These are phyloP conservation scores for Lasius fuliginosus DNA, from an alignment of 2,888 invertebrate genomes.

Conservation along the genomic window DNA sequence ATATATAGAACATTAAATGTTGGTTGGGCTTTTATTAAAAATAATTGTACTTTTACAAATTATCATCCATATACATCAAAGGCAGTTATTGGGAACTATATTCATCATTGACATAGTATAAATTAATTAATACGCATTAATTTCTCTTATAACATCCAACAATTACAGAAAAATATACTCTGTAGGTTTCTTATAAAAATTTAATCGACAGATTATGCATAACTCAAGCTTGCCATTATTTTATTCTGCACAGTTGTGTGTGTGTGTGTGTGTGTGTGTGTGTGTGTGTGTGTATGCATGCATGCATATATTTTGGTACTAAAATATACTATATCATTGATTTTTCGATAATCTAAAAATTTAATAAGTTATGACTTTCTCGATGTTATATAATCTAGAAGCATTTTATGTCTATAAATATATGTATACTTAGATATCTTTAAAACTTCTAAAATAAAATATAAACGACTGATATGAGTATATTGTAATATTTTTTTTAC, in stretches of 20 bases:
- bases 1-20: slow-evolving; percentile 20
- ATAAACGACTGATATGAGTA: neutral
- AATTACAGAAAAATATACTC: slow-evolving; percentile 4
- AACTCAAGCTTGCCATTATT: neutral
- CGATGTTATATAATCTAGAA: neutral
- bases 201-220: slow-evolving; percentile 19
- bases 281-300: neutral
- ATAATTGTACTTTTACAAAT: slow-evolving; percentile 16
- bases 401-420: slow-evolving; percentile 2
- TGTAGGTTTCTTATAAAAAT: slow-evolving; percentile 18
- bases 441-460: neutral
- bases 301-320: neutral
- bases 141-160: slow-evolving; percentile 18
- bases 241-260: neutral
- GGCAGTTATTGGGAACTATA: slow-evolving; percentile 24
- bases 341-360: slow-evolving; percentile 11
- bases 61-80: neutral
- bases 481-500: neutral
- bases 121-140: slow-evolving; percentile 19
- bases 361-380: neutral
- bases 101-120: slow-evolving; percentile 3
- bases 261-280: neutral
- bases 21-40: slow-evolving; percentile 13
- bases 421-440: neutral
- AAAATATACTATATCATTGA: slow-evolving; percentile 2